A percentile compares a stretch with the other conserved stretches of the same genome.
phyloP scores from a whole-genome alignment of 2,113 vertebrate species.

The Tachuris rubrigastra region DNA sequence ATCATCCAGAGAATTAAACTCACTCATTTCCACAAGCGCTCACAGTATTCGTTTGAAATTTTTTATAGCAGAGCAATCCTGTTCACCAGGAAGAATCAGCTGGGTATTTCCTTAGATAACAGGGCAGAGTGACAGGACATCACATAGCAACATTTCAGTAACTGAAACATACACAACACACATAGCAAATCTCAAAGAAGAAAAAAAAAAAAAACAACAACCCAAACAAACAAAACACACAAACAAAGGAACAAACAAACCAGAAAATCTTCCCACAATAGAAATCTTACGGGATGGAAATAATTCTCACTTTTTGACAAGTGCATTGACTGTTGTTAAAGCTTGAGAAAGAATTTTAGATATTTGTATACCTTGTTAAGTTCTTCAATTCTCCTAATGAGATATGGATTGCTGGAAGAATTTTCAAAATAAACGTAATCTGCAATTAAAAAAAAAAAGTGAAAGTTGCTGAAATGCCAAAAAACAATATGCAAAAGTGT shows the following conservation, averaged over 20 bases:
- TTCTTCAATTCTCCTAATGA: conserved; percentile 98
- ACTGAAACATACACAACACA: neutral
- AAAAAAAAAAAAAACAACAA: neutral
- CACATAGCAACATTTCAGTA: neutral
- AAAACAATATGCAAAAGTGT: neutral
- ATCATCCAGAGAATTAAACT: neutral
- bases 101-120: neutral
- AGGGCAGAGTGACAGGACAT: neutral
- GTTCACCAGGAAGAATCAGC: neutral
- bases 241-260: neutral
- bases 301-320: neutral
- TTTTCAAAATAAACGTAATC: conserved; percentile 99
- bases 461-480: conserved; percentile 19
- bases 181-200: neutral
- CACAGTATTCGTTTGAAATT: rapidly evolving
- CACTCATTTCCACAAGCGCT: neutral
- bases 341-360: neutral
- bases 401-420: conserved; percentile 98
- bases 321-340: neutral
- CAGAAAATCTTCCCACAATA: neutral
- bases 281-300: neutral
- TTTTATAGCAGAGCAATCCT: neutral
- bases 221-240: no score
- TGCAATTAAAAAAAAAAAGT: conserved; percentile 69
- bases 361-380: conserved; percentile 91